Evolutionary conservation across 1,140 invertebrate species (phyloP), one percentile per base, ranked within the genome.

Genomic region (Ceratosolen fusciceps): DNA sequence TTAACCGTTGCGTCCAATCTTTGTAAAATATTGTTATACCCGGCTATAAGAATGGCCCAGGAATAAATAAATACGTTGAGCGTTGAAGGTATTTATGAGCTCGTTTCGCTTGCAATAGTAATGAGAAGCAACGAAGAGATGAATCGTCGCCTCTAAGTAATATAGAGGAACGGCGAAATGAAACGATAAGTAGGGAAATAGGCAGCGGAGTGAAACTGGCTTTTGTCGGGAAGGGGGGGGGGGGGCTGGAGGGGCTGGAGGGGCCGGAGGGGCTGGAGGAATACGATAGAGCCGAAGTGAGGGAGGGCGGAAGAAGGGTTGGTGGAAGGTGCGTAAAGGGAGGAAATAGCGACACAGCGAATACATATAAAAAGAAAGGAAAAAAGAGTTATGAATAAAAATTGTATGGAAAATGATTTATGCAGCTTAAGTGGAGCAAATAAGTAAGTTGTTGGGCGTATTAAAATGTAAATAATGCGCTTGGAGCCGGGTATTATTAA

Each of bases 41-140:
- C 26, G 39, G 1, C n/a, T 68, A 68, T 68, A 68, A 49, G n/a
- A 39, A 54, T 34, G 19, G 62, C 54, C 26, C 9, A 34, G 21
- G 9, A 26, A 65, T 19, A 9, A 75, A 26, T 67, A 49, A n/a
- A 54, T 49, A 52, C 39, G 62, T 74, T 62, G 39, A 29, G 26
- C 19, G 26, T 10, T 34, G n/a, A 39, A 10, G 62, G 0, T 76
- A 76, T 67, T 68, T 68, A 76, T 54, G 74, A 8, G 62, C 62
- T 65, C 74, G 43, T 76, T 76, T 47, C 60, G 29, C 47, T 5
- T 31, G 26, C 34, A 39, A 31, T 24, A 34, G 24, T 76, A 68
- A 76, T 68, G 62, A 76, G 52, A 49, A 76, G 62, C 39, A 67
- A 54, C 31, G 62, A 76, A 68, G 60, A 67, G 29, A 68, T n/a